Base-by-base conservation (phyloP, 1,140 invertebrate genomes). In the Trypoxylus dichotomus region DNA sequence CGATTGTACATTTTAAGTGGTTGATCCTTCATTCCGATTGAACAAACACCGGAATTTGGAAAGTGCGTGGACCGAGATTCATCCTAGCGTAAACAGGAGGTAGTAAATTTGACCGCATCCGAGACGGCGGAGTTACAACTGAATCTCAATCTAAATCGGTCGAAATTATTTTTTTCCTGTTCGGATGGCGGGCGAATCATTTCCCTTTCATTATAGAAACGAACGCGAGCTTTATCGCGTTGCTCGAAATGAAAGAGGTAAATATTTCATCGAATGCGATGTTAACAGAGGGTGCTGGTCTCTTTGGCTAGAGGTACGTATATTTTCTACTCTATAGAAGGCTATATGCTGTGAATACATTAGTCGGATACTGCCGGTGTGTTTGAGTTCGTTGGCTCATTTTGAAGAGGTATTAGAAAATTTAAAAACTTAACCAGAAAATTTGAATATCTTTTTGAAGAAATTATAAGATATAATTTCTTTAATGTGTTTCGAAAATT, bases 1-100 rank as follows among this genome's bases (percentile, higher is more conserved):
- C 60, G 60, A 68, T 15, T 68, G 60, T 68, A 68, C 60, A 29
- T 68, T 68, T 68, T 68, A 68, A 68, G 60, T 68, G 60, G 24
- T 68, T 68, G 60, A 68, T 68, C 60, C 60, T 68, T 29, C 24
- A 29, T 68, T 68, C 47, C 60, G 24, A 29, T 0, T 27, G 60
- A 68, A 68, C 60, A 68, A 68, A 68, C 60, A 68, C 8, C 47
- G 47, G 47, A 58, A 58, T 58, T 2, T 5, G 13, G 15, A 24
- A 13, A 27, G 60, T 68, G 60, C 60, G 60, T 68, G 27, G 10
- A 21, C 21, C 60, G 60, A 68, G 60, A 68, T 68, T 68, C 60
- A 68, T 68, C 60, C 24, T 21, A 68, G 24, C 24, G 24, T 24
- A 25, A 60, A 60, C n/a, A 19, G 10, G n/a, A 8, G 8, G 15